Conservation (phyloP, 2,888 invertebrate genomes). For the Junonia oenone region DNA sequence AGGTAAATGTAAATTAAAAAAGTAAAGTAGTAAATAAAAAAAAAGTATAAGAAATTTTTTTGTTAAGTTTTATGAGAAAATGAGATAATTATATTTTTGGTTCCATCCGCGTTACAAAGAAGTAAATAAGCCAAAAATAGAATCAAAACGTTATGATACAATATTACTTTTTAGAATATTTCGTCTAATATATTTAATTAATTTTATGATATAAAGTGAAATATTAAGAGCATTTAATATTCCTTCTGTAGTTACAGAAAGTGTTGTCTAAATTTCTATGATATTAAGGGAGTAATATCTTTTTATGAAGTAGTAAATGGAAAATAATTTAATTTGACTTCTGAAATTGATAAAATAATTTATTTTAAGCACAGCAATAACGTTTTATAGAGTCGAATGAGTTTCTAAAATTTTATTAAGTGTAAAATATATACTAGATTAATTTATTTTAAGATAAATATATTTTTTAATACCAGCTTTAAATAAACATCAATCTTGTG, state of each 20-base stretch:
- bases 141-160: too few relatives aligned
- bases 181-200: background rate
- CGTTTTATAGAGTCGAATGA: too few relatives aligned
- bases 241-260: background rate
- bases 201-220: background rate
- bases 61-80: too few relatives aligned
- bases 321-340: background rate
- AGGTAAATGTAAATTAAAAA: too few relatives aligned
- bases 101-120: too few relatives aligned
- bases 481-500: slow-evolving; percentile 47
- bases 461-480: slow-evolving; percentile 5
- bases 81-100: too few relatives aligned
- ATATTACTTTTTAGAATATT: background rate
- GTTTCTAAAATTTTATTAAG: background rate
- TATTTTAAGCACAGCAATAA: background rate
- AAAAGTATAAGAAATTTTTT: too few relatives aligned
- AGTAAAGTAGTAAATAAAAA: too few relatives aligned
- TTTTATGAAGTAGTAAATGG: too few relatives aligned
- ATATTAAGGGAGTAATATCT: too few relatives aligned
- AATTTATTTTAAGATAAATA: background rate
- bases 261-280: too few relatives aligned
- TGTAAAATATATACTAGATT: background rate
- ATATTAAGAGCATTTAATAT: background rate
- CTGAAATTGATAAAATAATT: background rate
- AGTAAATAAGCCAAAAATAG: too few relatives aligned